Evolutionary conservation across 2,113 vertebrate species (phyloP), one percentile per base, ranked within the genome.

Genomic region (Neogale vison): DNA sequence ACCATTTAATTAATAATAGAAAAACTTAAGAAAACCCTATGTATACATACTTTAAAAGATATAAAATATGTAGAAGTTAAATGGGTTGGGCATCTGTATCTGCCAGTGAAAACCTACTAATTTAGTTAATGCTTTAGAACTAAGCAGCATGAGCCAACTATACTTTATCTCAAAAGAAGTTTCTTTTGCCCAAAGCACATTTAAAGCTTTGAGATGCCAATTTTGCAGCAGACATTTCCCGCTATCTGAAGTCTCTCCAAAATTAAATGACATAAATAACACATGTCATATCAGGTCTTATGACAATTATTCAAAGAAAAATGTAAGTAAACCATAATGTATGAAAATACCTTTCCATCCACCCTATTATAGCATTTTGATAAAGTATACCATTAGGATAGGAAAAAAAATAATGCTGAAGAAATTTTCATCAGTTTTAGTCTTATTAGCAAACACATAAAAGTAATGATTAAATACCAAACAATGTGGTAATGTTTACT

Each of bases 231-330:
- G 76, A 88, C 5, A 72, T 26, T 93, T 84, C 34, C 67, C 67
- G 6, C 31, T 92, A 61, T 89, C n/a, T 42, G 50, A 76, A 97
- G 0, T 39, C 18, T 88, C 5, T 88, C 61, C 21, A 3, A 26
- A 96, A 90, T 72, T 92, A 86, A 98, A 96, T 96, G 65, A 96
- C 91, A 65, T 92, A 76, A 97, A 97, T 91, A 96, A 95, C 34
- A 80, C 69, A 57, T 15, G 15, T 52, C n/a, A 89, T 69, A 39
- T 15, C 4, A 90, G 15, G n/a, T 88, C 94, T 88, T 80, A 80
- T 93, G 84, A 95, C 21, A 84, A 21, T 50, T 93, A 77, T 83
- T 96, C 65, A 93, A 96, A 76, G 69, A 79, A 88, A 96, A 93
- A 96, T 87, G 23, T 6, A 26, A 95, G 57, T 94, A 3, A 76